phyloP scores from a whole-genome alignment of 2,888 invertebrate genomes.

The Xylocampa areola region DNA sequence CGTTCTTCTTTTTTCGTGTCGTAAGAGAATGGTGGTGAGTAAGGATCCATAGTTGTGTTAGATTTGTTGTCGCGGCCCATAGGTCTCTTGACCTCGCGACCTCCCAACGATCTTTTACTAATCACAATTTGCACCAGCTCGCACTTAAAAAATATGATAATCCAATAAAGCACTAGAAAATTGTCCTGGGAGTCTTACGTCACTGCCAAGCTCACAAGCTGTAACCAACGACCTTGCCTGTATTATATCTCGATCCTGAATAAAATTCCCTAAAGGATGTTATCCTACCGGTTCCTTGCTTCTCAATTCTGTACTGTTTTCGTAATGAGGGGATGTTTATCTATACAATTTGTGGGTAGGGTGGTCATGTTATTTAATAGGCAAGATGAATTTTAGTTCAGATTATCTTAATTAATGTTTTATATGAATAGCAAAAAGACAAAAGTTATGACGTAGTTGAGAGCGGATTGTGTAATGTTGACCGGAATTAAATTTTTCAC shows the following conservation, averaged over 20 bases:
- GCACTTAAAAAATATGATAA: background rate
- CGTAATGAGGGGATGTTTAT: constrained; percentile 45
- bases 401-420: no score
- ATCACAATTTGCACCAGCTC: no score
- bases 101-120: no score
- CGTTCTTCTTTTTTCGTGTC: no score
- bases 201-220: constrained; percentile 18
- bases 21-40: no score
- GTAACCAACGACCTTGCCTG: constrained; percentile 6
- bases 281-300: constrained; percentile 48
- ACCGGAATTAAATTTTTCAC: no score
- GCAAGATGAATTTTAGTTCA: background rate
- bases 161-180: background rate
- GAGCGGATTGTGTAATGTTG: no score
- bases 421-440: no score
- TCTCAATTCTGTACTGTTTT: constrained; percentile 45
- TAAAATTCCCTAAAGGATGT: constrained; percentile 49
- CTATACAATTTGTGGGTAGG: constrained; percentile 30
- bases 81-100: no score
- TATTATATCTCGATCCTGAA: constrained; percentile 27
- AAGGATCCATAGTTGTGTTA: no score
- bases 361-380: constrained; percentile 10
- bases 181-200: background rate
- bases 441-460: no score
- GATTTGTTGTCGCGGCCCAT: no score